phyloP scores from a whole-genome alignment of 2,797 vertebrate genomes.

The Coregonus sp. region DNA sequence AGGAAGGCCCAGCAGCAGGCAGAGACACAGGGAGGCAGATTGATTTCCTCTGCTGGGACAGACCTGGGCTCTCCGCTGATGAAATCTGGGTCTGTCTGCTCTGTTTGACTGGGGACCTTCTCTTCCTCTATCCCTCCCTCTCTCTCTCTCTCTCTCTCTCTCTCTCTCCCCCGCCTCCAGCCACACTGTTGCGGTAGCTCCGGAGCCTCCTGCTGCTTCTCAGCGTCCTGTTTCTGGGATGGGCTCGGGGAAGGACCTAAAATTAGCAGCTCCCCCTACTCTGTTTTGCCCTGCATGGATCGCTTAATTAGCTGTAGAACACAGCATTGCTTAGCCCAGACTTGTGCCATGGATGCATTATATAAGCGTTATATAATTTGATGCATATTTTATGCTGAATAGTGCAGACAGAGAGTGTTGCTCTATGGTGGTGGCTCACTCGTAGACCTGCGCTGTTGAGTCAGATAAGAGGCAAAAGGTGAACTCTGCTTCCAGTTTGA shows the following conservation, averaged over 20 bases:
- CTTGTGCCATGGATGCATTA: slow-evolving; percentile 40
- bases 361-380: slow-evolving; percentile 72
- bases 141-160: no score
- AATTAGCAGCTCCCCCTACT: slow-evolving; percentile 56
- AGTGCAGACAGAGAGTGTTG: slow-evolving; percentile 35
- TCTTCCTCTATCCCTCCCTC: neutral
- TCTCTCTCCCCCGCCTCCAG: neutral
- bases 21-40: no score
- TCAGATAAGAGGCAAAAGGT: neutral
- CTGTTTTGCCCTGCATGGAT: slow-evolving; percentile 59
- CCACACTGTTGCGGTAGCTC: neutral
- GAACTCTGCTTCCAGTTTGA: neutral
- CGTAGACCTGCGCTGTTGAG: neutral
- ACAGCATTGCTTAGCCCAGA: slow-evolving; percentile 42
- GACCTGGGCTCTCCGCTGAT: no score
- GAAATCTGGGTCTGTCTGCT: no score
- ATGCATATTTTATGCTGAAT: slow-evolving; percentile 73
- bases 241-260: slow-evolving; percentile 58
- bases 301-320: slow-evolving; percentile 70
- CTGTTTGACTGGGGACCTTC: no score
- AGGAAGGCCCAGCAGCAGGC: no score
- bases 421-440: neutral
- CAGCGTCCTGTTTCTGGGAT: slow-evolving; percentile 35
- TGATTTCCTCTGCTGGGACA: no score
- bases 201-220: slow-evolving; percentile 17